Conservation (phyloP, 2,113 vertebrate genomes). For the Chaenocephalus aceratus region DNA sequence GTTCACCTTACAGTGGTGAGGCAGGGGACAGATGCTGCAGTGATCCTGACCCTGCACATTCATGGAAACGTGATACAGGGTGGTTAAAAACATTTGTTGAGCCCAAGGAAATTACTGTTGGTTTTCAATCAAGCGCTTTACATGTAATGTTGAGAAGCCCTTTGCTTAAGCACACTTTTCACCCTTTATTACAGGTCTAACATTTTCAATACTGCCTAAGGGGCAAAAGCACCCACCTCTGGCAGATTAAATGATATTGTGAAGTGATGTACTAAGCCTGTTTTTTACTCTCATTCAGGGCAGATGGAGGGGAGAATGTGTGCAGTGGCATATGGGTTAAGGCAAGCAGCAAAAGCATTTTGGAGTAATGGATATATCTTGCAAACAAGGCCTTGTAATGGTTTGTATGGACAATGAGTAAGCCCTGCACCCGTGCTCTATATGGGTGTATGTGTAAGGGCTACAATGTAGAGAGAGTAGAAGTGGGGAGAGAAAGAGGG, state of each 20-base stretch:
- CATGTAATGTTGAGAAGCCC: slow-evolving; percentile 12
- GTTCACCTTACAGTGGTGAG: slow-evolving; percentile 82
- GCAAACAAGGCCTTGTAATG: slow-evolving; percentile 60
- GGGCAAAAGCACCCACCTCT: slow-evolving; percentile 60
- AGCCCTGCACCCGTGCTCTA: slow-evolving; percentile 51
- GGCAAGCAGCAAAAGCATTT: slow-evolving; percentile 68
- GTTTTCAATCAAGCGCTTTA: slow-evolving; percentile 2
- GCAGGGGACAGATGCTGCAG: slow-evolving; percentile 80
- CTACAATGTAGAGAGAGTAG: slow-evolving; percentile 20
- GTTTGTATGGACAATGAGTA: slow-evolving; percentile 70
- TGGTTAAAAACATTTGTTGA: slow-evolving; percentile 37
- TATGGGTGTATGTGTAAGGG: slow-evolving; percentile 26
- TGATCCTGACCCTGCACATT: slow-evolving; percentile 86
- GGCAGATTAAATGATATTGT: slow-evolving; percentile 70
- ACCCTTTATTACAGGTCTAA: slow-evolving; percentile 10
- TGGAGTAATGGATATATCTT: slow-evolving; percentile 75
- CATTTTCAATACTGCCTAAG: slow-evolving; percentile 29
- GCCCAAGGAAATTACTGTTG: not conserved
- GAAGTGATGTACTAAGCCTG: slow-evolving; percentile 64
- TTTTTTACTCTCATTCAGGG: slow-evolving; percentile 57
- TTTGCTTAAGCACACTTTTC: slow-evolving; percentile 24
- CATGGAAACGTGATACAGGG: slow-evolving; percentile 75
- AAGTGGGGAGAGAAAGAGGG: slow-evolving; percentile 25
- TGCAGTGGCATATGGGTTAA: slow-evolving; percentile 66
- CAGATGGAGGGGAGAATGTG: slow-evolving; percentile 78